phyloP scores from a whole-genome alignment of 2,113 vertebrate species.

The Genyomyrus donnyi region DNA sequence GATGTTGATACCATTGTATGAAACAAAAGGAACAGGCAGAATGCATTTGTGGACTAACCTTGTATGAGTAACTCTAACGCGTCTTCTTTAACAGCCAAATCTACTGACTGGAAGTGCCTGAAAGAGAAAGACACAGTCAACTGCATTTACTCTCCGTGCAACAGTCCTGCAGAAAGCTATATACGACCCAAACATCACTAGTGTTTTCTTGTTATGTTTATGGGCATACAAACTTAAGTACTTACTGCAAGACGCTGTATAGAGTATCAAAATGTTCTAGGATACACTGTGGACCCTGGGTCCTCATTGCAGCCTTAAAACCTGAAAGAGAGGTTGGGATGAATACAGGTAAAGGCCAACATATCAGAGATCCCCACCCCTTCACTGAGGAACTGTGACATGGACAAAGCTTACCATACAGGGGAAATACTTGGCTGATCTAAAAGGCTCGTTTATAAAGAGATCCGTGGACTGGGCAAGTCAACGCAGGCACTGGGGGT shows the following conservation, averaged over 20 bases:
- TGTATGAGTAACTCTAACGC: conserved; percentile 73
- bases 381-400: not conserved
- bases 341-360: not conserved
- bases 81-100: conserved; percentile 70
- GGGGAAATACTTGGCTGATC: not conserved
- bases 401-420: not conserved
- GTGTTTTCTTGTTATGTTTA: not conserved
- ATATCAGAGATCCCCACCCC: not conserved
- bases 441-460: not conserved
- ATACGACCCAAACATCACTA: not conserved
- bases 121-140: not conserved
- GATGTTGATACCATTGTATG: not conserved
- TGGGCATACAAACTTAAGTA: conserved; percentile 24
- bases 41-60: conserved; percentile 51
- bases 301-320: conserved; percentile 66
- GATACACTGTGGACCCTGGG: conserved; percentile 70
- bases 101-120: conserved; percentile 70
- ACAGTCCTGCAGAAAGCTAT: not conserved
- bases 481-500: too few relatives aligned
- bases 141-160: not conserved
- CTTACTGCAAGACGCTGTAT: conserved; percentile 87
- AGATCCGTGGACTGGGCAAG: not conserved
- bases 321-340: conserved; percentile 41
- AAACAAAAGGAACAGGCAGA: not conserved
- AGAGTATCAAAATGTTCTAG: conserved; percentile 81